phyloP scores from a whole-genome alignment of 2,888 invertebrate genomes.

The Parochlus steinenii region DNA sequence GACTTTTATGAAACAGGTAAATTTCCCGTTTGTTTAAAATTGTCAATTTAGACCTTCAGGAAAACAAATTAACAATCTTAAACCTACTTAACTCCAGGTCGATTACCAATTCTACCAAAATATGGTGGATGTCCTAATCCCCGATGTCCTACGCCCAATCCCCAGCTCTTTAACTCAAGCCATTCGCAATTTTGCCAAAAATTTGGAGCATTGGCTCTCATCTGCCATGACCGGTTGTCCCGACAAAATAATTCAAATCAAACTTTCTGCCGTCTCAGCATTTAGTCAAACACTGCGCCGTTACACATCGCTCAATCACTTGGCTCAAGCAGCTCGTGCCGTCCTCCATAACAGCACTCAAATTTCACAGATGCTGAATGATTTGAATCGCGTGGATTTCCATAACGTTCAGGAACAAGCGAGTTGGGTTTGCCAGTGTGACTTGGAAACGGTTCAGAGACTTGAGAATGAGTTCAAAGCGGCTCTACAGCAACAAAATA shows the following conservation, averaged over 20 bases:
- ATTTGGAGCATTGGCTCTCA: slow-evolving; percentile 76
- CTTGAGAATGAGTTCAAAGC: slow-evolving; percentile 86
- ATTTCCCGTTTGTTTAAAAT: slow-evolving; percentile 5
- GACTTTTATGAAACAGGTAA: slow-evolving; percentile 26
- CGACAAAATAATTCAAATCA: slow-evolving; percentile 60
- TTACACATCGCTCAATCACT: slow-evolving; percentile 93
- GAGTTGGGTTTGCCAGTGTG: slow-evolving; percentile 96
- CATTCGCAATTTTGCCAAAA: slow-evolving; percentile 83
- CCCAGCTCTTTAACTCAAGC: slow-evolving; percentile 87
- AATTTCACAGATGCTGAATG: slow-evolving; percentile 91
- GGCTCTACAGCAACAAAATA: slow-evolving; percentile 81
- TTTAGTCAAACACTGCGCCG: slow-evolving; percentile 89
- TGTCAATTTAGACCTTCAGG: neutral
- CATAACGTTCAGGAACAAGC: slow-evolving; percentile 88
- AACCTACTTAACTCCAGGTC: slow-evolving; percentile 30
- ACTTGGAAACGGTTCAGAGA: slow-evolving; percentile 58
- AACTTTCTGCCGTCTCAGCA: slow-evolving; percentile 71
- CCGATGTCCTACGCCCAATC: slow-evolving; percentile 87
- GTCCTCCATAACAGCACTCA: slow-evolving; percentile 89
- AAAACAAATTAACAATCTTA: slow-evolving; percentile 6
- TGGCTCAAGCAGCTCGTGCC: slow-evolving; percentile 75
- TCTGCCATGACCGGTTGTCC: slow-evolving; percentile 77
- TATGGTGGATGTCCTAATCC: slow-evolving; percentile 88
- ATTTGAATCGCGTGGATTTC: slow-evolving; percentile 95
- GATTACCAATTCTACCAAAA: slow-evolving; percentile 92